Evolutionary conservation across 2,113 vertebrate species (phyloP).

Genomic region (Mesoclemmys tuberculata): DNA sequence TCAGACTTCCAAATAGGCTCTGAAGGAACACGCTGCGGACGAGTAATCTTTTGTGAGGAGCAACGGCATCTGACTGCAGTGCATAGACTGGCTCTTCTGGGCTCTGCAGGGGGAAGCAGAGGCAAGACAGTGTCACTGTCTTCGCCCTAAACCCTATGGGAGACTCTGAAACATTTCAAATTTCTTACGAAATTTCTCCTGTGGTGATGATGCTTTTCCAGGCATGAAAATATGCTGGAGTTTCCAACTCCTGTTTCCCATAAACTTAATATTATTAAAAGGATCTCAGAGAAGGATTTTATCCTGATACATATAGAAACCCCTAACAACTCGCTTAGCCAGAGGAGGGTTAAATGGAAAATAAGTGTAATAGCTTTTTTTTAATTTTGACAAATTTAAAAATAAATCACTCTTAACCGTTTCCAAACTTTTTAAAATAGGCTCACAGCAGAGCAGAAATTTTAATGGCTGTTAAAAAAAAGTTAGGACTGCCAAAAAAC

Average conservation of each 20-base stretch:
- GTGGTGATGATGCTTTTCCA: not conserved
- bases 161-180: not conserved
- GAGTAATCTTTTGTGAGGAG: not conserved
- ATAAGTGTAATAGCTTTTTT: not conserved
- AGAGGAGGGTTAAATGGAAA: not conserved
- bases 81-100: not conserved
- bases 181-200: not conserved
- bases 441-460: not conserved
- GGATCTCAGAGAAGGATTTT: not conserved
- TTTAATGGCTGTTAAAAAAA: not conserved
- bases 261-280: not conserved
- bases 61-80: not conserved
- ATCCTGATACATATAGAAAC: not conserved
- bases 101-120: not conserved
- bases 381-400: not conserved
- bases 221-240: not conserved
- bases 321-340: not conserved
- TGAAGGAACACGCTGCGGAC: not conserved
- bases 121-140: not conserved
- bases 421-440: not conserved
- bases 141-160: not conserved
- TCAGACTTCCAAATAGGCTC: not conserved
- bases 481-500: not conserved
- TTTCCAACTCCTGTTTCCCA: not conserved
- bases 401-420: not conserved